Base-by-base conservation (phyloP, 2,888 invertebrate species). In the Macrosiphum euphorbiae region DNA sequence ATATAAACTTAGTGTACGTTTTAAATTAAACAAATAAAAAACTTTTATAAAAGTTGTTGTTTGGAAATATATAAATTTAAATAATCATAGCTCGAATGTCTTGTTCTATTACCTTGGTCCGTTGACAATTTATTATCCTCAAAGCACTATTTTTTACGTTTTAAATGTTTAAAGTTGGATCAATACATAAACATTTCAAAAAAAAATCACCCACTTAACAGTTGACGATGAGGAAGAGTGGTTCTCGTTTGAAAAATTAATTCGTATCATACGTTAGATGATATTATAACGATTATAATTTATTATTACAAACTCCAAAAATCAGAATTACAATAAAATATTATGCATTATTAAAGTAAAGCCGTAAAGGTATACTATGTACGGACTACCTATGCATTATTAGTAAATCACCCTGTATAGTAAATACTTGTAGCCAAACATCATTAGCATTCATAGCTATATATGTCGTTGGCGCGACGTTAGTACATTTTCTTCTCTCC, bases 381-480 rank as follows among this genome's bases (percentile, higher is more conserved):
- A n/a, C n/a, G n/a, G n/a, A 24, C 55, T 7, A 1, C 7, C 1
- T 35, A 78, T 78, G 35, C 8, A 35, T 78, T 78, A 0, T 24
- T 41, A 78, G 35, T 78, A 78, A 78, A 78, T 78, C 78, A 8
- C 11, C 28, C n/a, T 85, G 78, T 41, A 35, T 47, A 47, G 47
- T 47, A 52, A 16, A 67, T 78, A 35, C 7, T 35, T 20, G 8
- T 78, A 78, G 20, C 78, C 20, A 78, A 44, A n/a, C 55, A n/a
- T 55, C n/a, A 55, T 91, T 91, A 55, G 55, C 44, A 91, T 91
- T 91, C 84, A 91, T 55, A 52, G 91, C 41, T 52, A 47, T 47
- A 4, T 44, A 78, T 52, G 35, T 52, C 35, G 41, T 41, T 35
- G 16, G 28, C 10, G 2, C 28, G 84, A 41, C 84, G 52, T 41